phyloP scores from a whole-genome alignment of 2,797 vertebrate species.

The Urophycis tenuis region DNA sequence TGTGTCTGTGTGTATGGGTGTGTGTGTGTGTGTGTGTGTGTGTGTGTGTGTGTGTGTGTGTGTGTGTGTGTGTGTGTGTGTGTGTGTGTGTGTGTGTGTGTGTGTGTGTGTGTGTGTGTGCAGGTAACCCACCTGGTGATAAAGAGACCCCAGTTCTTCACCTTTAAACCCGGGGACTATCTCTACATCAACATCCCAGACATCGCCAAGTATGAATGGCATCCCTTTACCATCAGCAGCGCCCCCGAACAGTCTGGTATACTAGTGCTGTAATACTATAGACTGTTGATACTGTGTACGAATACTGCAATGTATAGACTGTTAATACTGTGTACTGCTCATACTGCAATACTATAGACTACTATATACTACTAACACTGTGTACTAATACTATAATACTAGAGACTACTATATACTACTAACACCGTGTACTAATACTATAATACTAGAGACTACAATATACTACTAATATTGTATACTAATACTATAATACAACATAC shows the following conservation, averaged over 20 bases:
- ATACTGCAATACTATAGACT: too few species aligned
- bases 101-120: constrained; percentile 11
- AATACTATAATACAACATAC: too few species aligned
- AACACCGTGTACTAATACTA: too few species aligned
- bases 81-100: constrained; percentile 1
- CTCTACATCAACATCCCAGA: constrained; percentile 83
- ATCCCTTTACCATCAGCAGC: constrained; percentile 91
- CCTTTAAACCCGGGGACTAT: constrained; percentile 84
- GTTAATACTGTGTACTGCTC: too few species aligned
- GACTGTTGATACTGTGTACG: too few species aligned
- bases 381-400: too few species aligned
- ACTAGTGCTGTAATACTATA: not conserved
- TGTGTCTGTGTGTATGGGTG: too few species aligned
- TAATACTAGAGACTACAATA: too few species aligned
- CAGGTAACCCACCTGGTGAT: constrained; percentile 91
- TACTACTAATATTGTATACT: too few species aligned
- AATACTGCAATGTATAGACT: too few species aligned
- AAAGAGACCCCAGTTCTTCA: constrained; percentile 76
- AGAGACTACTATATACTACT: too few species aligned
- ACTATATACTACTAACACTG: too few species aligned
- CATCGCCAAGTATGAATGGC: constrained; percentile 86
- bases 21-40: not conserved
- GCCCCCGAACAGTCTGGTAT: constrained; percentile 81
- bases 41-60: not conserved
- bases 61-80: not conserved